Evolutionary conservation across 2,797 vertebrate species (phyloP), one percentile per base, ranked within the genome.

Genomic region (Chaunax sp.): DNA sequence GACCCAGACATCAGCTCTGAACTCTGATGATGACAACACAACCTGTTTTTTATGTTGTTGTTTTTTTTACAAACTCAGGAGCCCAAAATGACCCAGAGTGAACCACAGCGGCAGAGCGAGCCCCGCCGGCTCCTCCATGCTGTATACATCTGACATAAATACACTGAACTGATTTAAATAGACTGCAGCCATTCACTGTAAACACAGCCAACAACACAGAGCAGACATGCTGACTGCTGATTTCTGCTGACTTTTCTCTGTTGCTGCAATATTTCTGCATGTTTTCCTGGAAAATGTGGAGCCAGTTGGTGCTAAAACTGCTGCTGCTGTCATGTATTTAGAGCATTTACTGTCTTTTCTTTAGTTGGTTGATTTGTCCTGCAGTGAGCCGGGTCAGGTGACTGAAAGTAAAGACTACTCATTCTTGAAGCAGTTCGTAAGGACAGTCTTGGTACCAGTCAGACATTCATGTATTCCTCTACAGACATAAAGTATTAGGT

Each of bases 261-360:
- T 14, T 14, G 38, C 38, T 33, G 25, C 15, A 22, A 12, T 16
- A 2, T 14, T 14, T 12, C 38, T 33, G 25, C 15, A 22, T 52
- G 20, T 66, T 76, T 61, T 52, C 65, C 22, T 25, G 43, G 56
- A 77, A 70, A 51, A 66, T 30, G 72, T 46, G 13, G 72, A 83
- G 67, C 78, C 80, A 78, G 83, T 35, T 40, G 16, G 6, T 22
- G 44, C 60, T 75, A 41, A 72, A 77, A 62, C 7, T 59, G 63
- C 65, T 41, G 58, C 10, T 20, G 23, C 20, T 11, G 13, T 30
- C 28, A 8, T 30, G 28, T 8, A 8, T 30, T 30, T 30, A 30
- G 28, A 30, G 28, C 28, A 30, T n/a, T n/a, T n/a, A n/a, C n/a
- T n/a, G n/a, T n/a, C n/a, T n/a, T n/a, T n/a, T n/a, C n/a, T n/a